A percentile compares a stretch with the other conserved stretches of the same genome.
These are phyloP conservation scores for Cybosia mesomella DNA, from an alignment of 2,888 invertebrate species.

Conservation along the genomic window DNA sequence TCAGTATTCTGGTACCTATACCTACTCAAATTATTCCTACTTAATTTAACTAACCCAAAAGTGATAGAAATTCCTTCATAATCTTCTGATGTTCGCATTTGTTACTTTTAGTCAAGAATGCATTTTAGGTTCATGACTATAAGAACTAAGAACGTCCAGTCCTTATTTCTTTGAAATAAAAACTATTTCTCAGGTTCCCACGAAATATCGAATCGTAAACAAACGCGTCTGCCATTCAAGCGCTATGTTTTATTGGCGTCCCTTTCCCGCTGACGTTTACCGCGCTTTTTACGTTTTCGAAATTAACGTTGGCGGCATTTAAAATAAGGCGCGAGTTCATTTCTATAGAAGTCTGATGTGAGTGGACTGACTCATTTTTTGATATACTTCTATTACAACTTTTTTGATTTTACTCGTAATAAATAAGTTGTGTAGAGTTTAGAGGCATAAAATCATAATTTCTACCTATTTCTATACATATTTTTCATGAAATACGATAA, in stretches of 20 bases:
- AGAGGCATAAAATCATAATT: constrained; percentile 51
- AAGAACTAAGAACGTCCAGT: constrained; percentile 66
- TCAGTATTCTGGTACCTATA: no score
- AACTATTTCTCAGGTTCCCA: constrained; percentile 78
- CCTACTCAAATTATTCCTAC: no score
- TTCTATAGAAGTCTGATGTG: constrained; percentile 78
- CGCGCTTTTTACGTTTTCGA: constrained; percentile 83
- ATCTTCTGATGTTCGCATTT: not conserved
- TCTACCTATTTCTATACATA: constrained; percentile 58
- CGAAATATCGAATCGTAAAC: constrained; percentile 84
- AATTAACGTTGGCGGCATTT: constrained; percentile 85
- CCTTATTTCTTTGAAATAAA: constrained; percentile 80
- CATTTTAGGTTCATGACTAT: constrained; percentile 68
- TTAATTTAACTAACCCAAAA: not conserved
- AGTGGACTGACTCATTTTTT: constrained; percentile 80
- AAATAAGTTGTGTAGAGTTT: constrained; percentile 59
- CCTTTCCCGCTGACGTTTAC: constrained; percentile 82
- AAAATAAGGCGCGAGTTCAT: constrained; percentile 83
- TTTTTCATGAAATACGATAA: constrained; percentile 64
- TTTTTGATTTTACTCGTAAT: constrained; percentile 59
- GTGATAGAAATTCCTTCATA: constrained; percentile 1
- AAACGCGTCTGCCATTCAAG: constrained; percentile 79
- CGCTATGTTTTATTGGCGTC: constrained; percentile 85
- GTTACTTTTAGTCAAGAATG: constrained; percentile 55
- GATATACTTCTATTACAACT: constrained; percentile 81